These are phyloP conservation scores for Pedionomus torquatus DNA, from an alignment of 2,113 vertebrate species.

Conservation along the genomic window DNA sequence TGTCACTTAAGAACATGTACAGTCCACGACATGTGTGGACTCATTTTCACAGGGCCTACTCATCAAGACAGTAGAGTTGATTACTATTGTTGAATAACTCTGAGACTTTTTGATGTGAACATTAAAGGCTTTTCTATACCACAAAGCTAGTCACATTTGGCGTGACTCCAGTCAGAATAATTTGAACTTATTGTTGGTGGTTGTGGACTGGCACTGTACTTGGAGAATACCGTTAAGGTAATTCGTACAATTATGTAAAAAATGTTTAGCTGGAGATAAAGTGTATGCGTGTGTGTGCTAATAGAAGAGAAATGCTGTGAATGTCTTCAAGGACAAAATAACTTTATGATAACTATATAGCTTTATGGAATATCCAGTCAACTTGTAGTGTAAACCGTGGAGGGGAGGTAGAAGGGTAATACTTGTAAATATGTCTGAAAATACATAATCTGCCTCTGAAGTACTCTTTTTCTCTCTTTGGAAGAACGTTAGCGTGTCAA, in stretches of 20 bases:
- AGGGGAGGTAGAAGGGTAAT: neutral
- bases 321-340: neutral
- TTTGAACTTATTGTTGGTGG: neutral
- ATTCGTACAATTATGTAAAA: neutral
- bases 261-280: neutral
- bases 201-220: neutral
- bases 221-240: neutral
- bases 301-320: neutral
- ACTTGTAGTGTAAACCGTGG: neutral
- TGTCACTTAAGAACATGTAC: neutral
- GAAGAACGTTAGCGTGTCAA: neutral
- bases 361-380: neutral
- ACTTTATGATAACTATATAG: neutral
- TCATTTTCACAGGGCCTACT: neutral
- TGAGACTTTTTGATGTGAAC: neutral
- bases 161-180: neutral
- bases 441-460: neutral
- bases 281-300: neutral
- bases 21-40: fast-evolving
- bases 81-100: neutral
- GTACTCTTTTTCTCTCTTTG: neutral
- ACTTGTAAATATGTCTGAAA: neutral
- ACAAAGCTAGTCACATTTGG: neutral
- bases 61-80: neutral
- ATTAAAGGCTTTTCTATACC: neutral